Evolutionary conservation across 2,888 invertebrate species (phyloP).

Genomic region (Schizaphis graminum): DNA sequence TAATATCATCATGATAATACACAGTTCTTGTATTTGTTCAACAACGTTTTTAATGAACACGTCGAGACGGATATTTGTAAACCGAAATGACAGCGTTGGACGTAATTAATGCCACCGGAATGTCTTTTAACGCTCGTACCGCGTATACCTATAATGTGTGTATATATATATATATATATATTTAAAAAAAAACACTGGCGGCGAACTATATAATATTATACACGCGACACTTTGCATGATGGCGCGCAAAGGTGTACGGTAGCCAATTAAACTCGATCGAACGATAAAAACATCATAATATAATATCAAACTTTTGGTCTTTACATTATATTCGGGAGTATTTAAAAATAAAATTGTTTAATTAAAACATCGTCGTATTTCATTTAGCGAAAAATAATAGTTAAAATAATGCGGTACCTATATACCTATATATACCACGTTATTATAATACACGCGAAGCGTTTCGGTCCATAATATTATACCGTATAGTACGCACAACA

Average conservation of each 20-base stretch:
- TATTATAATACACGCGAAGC: background rate
- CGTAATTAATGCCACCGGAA: conserved; percentile 47
- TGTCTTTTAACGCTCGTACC: conserved; percentile 55
- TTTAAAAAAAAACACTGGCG: background rate
- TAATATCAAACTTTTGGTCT: background rate
- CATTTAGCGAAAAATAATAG: background rate
- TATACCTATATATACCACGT: background rate
- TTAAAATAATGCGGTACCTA: background rate
- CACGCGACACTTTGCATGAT: background rate
- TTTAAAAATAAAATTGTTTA: conserved; percentile 41
- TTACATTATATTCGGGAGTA: background rate
- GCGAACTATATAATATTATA: background rate
- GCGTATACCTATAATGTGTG: background rate
- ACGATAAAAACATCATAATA: background rate
- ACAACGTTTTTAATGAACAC: conserved; percentile 56
- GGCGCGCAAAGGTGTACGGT: conserved; percentile 26
- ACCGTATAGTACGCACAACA: background rate
- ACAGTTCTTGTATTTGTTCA: conserved; percentile 46
- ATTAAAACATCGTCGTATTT: conserved; percentile 28
- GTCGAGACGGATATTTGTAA: conserved; percentile 59
- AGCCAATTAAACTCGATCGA: conserved; percentile 54
- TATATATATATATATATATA: background rate
- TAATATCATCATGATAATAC: background rate
- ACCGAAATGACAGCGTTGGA: conserved; percentile 40
- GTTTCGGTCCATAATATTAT: background rate